phyloP scores from a whole-genome alignment of 2,888 invertebrate species.

The Agrochola macilenta region DNA sequence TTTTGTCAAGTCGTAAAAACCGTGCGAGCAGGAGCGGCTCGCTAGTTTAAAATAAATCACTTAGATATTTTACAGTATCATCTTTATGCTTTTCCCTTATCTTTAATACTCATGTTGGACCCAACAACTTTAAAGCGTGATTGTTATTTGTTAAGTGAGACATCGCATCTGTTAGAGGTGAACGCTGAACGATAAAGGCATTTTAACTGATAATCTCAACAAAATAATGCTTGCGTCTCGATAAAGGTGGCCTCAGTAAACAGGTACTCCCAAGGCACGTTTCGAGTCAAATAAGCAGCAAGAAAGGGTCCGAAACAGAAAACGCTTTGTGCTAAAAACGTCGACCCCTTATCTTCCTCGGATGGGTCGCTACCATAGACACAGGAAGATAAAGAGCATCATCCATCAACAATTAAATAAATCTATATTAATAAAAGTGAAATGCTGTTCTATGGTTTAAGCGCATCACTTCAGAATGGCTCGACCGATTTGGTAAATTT shows the following conservation, averaged over 20 bases:
- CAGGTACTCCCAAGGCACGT: slow-evolving; percentile 87
- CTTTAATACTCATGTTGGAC: slow-evolving; percentile 70
- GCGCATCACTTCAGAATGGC: too few species aligned
- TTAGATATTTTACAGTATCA: slow-evolving; percentile 54
- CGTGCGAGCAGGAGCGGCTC: too few species aligned
- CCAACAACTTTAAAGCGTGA: slow-evolving; percentile 78
- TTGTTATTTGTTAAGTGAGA: slow-evolving; percentile 86
- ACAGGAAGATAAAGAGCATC: slow-evolving; percentile 73
- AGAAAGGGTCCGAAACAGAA: slow-evolving; percentile 88
- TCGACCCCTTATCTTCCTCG: slow-evolving; percentile 88
- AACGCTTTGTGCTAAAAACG: slow-evolving; percentile 90
- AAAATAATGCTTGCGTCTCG: slow-evolving; percentile 83
- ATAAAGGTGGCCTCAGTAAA: slow-evolving; percentile 85
- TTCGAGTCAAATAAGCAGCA: slow-evolving; percentile 87
- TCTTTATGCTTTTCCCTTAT: slow-evolving; percentile 68
- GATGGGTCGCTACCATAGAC: slow-evolving; percentile 86
- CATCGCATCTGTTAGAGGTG: slow-evolving; percentile 81
- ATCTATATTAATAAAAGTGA: slow-evolving; percentile 9
- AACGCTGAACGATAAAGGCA: slow-evolving; percentile 82
- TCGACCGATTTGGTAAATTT: too few species aligned
- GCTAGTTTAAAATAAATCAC: slow-evolving; percentile 32
- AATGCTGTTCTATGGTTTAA: too few species aligned
- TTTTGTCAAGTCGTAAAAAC: too few species aligned
- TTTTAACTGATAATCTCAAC: slow-evolving; percentile 86
- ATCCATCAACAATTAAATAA: slow-evolving; percentile 57